phyloP scores from a whole-genome alignment of 1,140 invertebrate species.

The Sipha flava region DNA sequence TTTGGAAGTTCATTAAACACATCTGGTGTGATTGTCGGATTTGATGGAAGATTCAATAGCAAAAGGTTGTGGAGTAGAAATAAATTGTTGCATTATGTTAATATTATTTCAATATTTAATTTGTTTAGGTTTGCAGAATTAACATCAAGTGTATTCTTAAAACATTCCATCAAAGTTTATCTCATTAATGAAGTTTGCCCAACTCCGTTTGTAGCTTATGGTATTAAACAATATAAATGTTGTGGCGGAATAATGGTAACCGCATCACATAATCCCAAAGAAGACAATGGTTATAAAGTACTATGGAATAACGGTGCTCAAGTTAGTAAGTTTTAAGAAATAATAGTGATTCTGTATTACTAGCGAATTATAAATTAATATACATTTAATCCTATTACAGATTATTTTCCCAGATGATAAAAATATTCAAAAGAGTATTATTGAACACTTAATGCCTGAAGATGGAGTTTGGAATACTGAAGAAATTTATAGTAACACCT shows the following conservation, averaged over 20 bases:
- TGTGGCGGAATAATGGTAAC: constrained; percentile 90
- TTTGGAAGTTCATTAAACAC: constrained; percentile 44
- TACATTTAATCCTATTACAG: constrained; percentile 44
- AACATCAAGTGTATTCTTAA: constrained; percentile 73
- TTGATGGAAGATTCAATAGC: constrained; percentile 91
- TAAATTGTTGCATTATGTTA: background rate
- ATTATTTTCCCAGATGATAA: constrained; percentile 89
- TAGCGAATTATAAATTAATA: background rate
- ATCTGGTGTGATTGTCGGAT: constrained; percentile 82
- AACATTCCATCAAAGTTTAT: constrained; percentile 68
- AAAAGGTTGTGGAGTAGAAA: constrained; percentile 52
- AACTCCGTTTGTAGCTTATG: constrained; percentile 88
- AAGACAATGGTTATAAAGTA: constrained; percentile 99
- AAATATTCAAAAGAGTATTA: constrained; percentile 72
- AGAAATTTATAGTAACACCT: constrained; percentile 29
- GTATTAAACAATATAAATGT: constrained; percentile 59
- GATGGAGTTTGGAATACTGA: constrained; percentile 57
- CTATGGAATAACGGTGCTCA: constrained; percentile 93
- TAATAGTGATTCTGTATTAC: background rate
- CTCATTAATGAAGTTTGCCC: constrained; percentile 74
- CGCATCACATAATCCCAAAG: constrained; percentile 97
- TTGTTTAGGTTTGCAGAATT: constrained; percentile 78
- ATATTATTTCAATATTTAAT: background rate
- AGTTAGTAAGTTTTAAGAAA: constrained; percentile 42
- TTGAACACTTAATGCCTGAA: constrained; percentile 65